Percentiles rank a stretch among this genome's conserved stretches.
These are phyloP conservation scores for Hypomecis atomaria DNA, from an alignment of 2,888 invertebrate species.

Conservation along the genomic window DNA sequence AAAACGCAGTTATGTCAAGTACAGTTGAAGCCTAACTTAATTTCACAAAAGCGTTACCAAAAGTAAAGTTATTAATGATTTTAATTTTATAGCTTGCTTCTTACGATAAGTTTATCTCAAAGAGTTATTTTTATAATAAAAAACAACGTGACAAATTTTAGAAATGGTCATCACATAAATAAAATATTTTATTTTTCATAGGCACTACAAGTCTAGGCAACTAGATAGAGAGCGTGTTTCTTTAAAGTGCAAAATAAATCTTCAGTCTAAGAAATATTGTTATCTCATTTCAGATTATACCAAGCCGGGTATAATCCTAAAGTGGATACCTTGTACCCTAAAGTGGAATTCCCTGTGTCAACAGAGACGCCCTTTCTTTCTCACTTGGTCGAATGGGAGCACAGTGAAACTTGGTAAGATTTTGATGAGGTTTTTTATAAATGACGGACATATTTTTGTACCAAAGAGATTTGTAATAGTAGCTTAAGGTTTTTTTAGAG, in stretches of 20 bases:
- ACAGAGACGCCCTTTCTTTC: slow-evolving; percentile 92
- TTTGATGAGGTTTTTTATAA: background rate
- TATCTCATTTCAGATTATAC: slow-evolving; percentile 84
- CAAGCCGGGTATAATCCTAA: slow-evolving; percentile 88
- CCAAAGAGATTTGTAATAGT: background rate
- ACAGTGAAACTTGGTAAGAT: slow-evolving; percentile 86
- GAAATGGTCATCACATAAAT: too few relatives aligned
- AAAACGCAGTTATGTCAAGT: too few relatives aligned
- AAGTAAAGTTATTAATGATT: too few relatives aligned
- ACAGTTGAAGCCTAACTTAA: too few relatives aligned
- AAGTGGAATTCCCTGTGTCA: slow-evolving; percentile 90
- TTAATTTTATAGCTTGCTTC: too few relatives aligned
- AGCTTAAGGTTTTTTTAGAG: too few relatives aligned
- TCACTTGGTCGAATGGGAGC: slow-evolving; percentile 92
- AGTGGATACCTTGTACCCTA: slow-evolving; percentile 88
- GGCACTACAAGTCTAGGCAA: background rate
- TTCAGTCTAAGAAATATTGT: slow-evolving; percentile 13
- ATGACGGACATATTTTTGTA: background rate
- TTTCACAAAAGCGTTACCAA: too few relatives aligned
- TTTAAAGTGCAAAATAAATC: slow-evolving; percentile 3
- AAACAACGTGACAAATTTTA: too few relatives aligned
- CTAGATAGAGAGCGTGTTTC: background rate
- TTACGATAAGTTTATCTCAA: too few relatives aligned
- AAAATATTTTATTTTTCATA: too few relatives aligned
- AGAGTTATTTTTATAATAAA: too few relatives aligned